Evolutionary conservation across 2,888 invertebrate genomes (phyloP).

Genomic region (Drosophila mulleri): DNA sequence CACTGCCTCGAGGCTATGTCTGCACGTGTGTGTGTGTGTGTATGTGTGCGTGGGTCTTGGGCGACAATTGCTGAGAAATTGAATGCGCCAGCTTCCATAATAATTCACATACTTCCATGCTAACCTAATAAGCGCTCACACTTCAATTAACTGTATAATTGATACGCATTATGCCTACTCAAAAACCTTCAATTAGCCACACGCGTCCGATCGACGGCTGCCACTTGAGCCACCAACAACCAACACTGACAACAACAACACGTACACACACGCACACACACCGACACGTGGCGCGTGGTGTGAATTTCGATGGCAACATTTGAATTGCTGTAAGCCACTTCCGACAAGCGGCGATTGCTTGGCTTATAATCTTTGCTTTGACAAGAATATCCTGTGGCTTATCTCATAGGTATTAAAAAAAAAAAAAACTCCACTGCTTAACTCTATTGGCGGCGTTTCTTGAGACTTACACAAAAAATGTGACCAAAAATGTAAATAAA

Average conservation of each 20-base stretch:
- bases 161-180: slow-evolving; percentile 60
- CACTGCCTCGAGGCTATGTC: slow-evolving; percentile 19
- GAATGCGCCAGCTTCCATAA: slow-evolving; percentile 27
- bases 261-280: neutral
- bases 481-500: slow-evolving; percentile 15
- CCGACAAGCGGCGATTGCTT: neutral
- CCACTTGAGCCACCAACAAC: slow-evolving; percentile 53
- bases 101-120: slow-evolving; percentile 22
- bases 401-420: neutral
- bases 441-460: neutral
- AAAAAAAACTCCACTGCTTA: neutral
- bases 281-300: slow-evolving; percentile 62
- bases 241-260: slow-evolving; percentile 6
- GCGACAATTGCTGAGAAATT: slow-evolving; percentile 27
- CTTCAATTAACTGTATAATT: slow-evolving; percentile 72
- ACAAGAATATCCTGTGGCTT: slow-evolving; percentile 7
- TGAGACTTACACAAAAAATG: neutral
- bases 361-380: neutral
- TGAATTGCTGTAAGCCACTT: slow-evolving; percentile 2
- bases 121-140: slow-evolving; percentile 26
- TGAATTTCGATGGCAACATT: slow-evolving; percentile 40
- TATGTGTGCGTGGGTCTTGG: neutral
- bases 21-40: neutral
- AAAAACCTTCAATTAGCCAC: slow-evolving; percentile 60
- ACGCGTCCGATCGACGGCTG: slow-evolving; percentile 55